phyloP scores from a whole-genome alignment of 2,797 vertebrate species.

The Lateolabrax maculatus region DNA sequence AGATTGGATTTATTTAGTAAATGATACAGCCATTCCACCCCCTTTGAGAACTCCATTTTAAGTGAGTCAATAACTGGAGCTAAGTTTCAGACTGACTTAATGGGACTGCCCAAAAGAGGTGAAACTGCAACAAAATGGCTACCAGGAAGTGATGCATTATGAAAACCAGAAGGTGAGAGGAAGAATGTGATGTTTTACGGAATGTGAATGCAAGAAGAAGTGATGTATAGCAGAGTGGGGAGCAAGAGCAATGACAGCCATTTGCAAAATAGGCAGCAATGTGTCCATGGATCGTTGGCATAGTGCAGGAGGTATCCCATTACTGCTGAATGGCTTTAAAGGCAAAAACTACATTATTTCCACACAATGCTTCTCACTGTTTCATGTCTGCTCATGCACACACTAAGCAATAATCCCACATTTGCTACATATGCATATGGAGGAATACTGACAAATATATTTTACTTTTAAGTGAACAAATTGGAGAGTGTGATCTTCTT shows the following conservation, averaged over 20 bases:
- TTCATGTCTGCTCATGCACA: conserved; percentile 26
- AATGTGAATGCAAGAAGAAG: conserved; percentile 52
- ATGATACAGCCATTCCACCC: conserved; percentile 37
- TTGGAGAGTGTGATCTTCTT: neutral
- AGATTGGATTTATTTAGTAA: conserved; percentile 54
- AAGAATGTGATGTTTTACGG: conserved; percentile 54
- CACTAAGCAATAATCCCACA: conserved; percentile 41
- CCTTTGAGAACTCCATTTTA: conserved; percentile 36
- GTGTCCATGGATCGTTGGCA: conserved; percentile 65
- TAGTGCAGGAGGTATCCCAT: conserved; percentile 73
- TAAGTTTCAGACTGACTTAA: conserved; percentile 52
- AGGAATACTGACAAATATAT: conserved; percentile 10
- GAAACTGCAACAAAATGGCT: conserved; percentile 52
- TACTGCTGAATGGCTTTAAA: conserved; percentile 72
- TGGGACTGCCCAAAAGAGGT: conserved; percentile 46
- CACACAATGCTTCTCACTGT: conserved; percentile 21
- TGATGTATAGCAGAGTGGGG: conserved; percentile 55
- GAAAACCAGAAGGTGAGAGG: conserved; percentile 37
- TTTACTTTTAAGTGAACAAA: neutral
- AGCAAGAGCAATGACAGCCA: conserved; percentile 56
- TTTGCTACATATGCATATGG: conserved; percentile 3
- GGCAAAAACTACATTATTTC: conserved; percentile 42
- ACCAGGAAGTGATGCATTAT: conserved; percentile 59
- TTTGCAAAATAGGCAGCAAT: conserved; percentile 50
- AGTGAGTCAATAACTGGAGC: conserved; percentile 48